A percentile compares a stretch with the other conserved stretches of the same genome.
Evolutionary conservation across 2,888 invertebrate genomes (phyloP).

Genomic region (Hipparchia sbordonii): DNA sequence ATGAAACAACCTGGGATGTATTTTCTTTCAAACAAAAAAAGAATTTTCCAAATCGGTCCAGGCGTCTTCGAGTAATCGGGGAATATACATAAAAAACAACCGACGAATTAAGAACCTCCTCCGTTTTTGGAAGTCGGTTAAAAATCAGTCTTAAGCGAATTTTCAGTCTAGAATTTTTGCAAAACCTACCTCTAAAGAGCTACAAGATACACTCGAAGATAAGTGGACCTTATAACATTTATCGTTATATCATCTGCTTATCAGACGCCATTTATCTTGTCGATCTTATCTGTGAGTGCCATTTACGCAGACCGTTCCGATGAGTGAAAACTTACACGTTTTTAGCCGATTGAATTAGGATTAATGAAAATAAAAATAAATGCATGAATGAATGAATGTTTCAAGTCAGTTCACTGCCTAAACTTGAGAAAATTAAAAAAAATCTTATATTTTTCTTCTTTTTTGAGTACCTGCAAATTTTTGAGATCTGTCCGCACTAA

Average conservation of each 20-base stretch:
- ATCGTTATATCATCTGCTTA: conserved; percentile 33
- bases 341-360: not conserved
- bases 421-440: too few relatives aligned
- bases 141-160: not conserved
- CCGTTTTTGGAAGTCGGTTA: not conserved
- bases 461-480: too few relatives aligned
- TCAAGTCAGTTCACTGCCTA: too few relatives aligned
- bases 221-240: conserved; percentile 28
- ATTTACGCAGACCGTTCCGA: conserved; percentile 21
- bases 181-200: not conserved
- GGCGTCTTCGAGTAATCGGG: too few relatives aligned
- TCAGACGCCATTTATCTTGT: conserved; percentile 34
- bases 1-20: too few relatives aligned
- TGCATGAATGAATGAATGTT: too few relatives aligned
- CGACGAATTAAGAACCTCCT: too few relatives aligned
- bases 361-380: not conserved
- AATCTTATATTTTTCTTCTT: too few relatives aligned
- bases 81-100: too few relatives aligned
- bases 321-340: conserved; percentile 25
- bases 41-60: too few relatives aligned
- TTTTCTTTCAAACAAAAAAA: too few relatives aligned
- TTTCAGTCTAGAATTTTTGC: conserved; percentile 10
- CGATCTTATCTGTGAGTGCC: conserved; percentile 33
- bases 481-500: too few relatives aligned
- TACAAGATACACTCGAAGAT: conserved; percentile 26